phyloP scores from a whole-genome alignment of 2,797 vertebrate genomes.

The Dendrocincla fuliginosa region DNA sequence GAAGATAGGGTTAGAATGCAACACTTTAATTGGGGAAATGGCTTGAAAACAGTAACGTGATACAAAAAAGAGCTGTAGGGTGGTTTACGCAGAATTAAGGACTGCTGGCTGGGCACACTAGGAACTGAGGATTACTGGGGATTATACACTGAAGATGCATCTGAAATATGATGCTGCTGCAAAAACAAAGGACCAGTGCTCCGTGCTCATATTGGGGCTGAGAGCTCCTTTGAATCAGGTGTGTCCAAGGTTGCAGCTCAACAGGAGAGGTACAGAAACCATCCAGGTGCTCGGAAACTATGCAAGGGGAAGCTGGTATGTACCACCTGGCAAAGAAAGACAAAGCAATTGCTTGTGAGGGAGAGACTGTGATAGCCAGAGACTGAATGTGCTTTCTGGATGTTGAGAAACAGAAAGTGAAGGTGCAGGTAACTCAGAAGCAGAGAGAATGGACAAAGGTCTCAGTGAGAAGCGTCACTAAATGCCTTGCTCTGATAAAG shows the following conservation, averaged over 20 bases:
- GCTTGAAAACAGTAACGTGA: constrained; percentile 1
- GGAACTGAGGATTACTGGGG: constrained; percentile 34
- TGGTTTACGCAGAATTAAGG: constrained; percentile 12
- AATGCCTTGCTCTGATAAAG: neutral
- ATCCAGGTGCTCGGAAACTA: neutral
- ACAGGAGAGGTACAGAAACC: neutral
- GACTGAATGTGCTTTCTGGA: neutral
- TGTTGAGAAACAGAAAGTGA: neutral
- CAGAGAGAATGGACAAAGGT: neutral
- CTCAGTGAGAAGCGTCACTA: neutral
- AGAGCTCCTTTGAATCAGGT: neutral
- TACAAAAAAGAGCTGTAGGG: constrained; percentile 25
- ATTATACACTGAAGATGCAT: constrained; percentile 30
- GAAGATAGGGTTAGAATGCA: constrained; percentile 9
- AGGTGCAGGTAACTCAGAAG: neutral
- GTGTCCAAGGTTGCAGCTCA: neutral
- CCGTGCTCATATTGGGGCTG: neutral
- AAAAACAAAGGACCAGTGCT: neutral
- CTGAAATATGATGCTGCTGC: constrained; percentile 2
- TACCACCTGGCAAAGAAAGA: neutral
- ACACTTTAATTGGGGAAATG: neutral
- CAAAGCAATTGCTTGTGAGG: neutral
- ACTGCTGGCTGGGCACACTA: constrained; percentile 18
- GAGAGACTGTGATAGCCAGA: neutral
- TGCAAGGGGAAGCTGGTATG: neutral